These are phyloP conservation scores for Ennomos quercinarius DNA, from an alignment of 2,888 invertebrate genomes.

Conservation along the genomic window DNA sequence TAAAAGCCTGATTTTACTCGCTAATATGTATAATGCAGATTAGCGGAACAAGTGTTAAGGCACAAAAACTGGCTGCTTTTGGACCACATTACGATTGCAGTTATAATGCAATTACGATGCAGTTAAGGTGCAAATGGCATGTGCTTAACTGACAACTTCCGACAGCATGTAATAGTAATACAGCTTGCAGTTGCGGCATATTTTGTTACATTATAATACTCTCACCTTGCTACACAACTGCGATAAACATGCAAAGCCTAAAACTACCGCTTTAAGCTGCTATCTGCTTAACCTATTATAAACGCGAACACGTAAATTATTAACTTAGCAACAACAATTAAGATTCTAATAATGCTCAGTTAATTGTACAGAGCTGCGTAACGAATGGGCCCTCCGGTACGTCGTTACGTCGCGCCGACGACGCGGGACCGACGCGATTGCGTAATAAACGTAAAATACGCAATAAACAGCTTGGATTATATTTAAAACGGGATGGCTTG, in stretches of 20 bases:
- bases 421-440: conserved; percentile 34
- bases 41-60: too few species aligned
- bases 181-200: too few species aligned
- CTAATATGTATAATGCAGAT: too few species aligned
- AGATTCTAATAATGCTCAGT: conserved; percentile 44
- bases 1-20: too few species aligned
- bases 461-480: conserved; percentile 40
- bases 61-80: too few species aligned
- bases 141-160: too few species aligned
- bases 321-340: conserved; percentile 43
- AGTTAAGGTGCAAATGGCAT: too few species aligned
- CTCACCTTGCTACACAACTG: background rate
- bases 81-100: too few species aligned
- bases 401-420: conserved; percentile 20
- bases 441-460: conserved; percentile 42
- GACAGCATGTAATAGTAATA: too few species aligned
- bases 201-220: too few species aligned
- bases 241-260: conserved; percentile 6
- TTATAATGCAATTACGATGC: too few species aligned
- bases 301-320: conserved; percentile 40
- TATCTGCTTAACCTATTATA: conserved; percentile 38
- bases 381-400: conserved; percentile 35
- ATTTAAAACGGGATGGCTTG: conserved; percentile 37
- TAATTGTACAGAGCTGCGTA: conserved; percentile 40
- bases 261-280: conserved; percentile 18